Percentiles rank a stretch among this genome's conserved stretches.
Evolutionary conservation across 2,113 vertebrate genomes (phyloP).

Genomic region (Campylorhamphus procurvoides): DNA sequence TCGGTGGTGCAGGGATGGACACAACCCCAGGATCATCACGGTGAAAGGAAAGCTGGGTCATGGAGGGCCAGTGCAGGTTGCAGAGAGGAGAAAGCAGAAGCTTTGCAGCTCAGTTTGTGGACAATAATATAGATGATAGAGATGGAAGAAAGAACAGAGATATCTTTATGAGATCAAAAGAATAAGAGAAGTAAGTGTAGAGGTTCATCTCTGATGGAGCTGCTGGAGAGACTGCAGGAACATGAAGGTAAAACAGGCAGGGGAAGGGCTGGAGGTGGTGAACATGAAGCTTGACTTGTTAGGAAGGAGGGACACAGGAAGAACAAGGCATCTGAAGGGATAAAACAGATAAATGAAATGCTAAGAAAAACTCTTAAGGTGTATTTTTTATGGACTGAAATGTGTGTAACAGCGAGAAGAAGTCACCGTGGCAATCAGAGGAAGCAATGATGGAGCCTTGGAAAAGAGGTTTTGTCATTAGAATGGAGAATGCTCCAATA

Average conservation of each 20-base stretch:
- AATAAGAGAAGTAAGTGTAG: neutral
- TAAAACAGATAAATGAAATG: neutral
- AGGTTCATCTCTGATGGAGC: neutral
- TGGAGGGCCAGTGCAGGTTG: neutral
- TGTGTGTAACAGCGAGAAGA: neutral
- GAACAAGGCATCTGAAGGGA: neutral
- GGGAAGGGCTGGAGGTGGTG: neutral
- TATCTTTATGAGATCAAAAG: neutral
- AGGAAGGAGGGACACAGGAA: neutral
- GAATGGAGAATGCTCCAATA: neutral
- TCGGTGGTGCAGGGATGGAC: neutral
- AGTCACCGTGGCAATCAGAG: neutral
- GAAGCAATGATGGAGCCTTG: neutral
- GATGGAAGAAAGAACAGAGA: neutral
- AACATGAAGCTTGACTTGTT: neutral
- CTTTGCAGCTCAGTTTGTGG: neutral
- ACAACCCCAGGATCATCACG: rapidly evolving
- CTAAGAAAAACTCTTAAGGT: neutral
- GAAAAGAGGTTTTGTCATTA: neutral
- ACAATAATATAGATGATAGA: neutral
- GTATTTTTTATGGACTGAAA: neutral
- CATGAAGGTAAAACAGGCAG: neutral
- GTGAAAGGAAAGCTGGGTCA: neutral
- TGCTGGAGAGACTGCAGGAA: neutral
- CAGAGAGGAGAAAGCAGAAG: neutral